These are phyloP conservation scores for Sebastes schlegelii DNA, from an alignment of 2,113 vertebrate genomes.

Conservation along the genomic window DNA sequence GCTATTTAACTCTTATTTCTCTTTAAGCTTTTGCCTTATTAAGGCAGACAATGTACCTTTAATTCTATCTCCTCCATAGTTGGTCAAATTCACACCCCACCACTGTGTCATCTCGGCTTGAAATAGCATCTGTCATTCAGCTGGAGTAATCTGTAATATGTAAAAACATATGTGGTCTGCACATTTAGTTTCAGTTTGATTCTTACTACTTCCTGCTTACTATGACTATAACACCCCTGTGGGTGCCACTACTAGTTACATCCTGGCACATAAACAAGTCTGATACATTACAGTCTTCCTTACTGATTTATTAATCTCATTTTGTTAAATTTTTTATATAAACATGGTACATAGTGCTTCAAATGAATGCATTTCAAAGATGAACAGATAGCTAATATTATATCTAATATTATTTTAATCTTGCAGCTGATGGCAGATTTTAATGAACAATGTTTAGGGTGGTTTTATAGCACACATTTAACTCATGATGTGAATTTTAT, in stretches of 20 bases:
- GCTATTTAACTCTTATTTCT: no score
- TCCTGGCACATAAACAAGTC: not conserved
- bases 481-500: conserved; percentile 3
- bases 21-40: no score
- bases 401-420: not conserved
- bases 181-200: conserved; percentile 1
- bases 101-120: no score
- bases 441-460: not conserved
- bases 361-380: not conserved
- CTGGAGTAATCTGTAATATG: not conserved
- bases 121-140: not conserved
- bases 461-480: not conserved
- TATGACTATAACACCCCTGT: not conserved
- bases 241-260: not conserved
- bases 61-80: no score
- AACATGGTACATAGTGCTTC: not conserved
- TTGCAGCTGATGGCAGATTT: conserved; percentile 4
- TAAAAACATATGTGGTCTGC: not conserved
- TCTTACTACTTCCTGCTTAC: not conserved
- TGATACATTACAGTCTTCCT: not conserved
- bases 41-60: no score
- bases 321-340: not conserved
- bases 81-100: no score
- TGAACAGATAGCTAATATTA: not conserved
- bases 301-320: not conserved